phyloP scores from a whole-genome alignment of 1,140 invertebrate species.

The Rhagoletis pomonella region DNA sequence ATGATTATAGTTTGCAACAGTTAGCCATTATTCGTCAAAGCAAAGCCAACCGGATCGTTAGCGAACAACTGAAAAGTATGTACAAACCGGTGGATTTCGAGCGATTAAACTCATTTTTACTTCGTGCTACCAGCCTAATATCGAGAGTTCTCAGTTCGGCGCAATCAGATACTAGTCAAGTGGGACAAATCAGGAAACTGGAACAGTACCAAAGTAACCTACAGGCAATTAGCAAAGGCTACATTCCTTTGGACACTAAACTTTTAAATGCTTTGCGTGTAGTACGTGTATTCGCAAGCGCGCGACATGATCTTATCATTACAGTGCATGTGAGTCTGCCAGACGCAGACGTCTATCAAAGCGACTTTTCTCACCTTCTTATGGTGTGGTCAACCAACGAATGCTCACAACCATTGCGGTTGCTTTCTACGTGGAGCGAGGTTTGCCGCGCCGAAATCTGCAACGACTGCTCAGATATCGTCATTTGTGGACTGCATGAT shows the following conservation, averaged over 20 bases:
- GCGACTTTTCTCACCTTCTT: slow-evolving; percentile 72
- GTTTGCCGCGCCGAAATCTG: slow-evolving; percentile 79
- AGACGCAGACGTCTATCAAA: slow-evolving; percentile 65
- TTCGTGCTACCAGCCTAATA: slow-evolving; percentile 60
- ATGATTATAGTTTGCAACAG: slow-evolving; percentile 61
- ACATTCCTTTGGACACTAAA: slow-evolving; percentile 60
- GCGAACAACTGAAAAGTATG: slow-evolving; percentile 59
- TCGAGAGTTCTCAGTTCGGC: slow-evolving; percentile 59
- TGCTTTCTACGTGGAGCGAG: slow-evolving; percentile 78
- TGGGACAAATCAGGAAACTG: background rate
- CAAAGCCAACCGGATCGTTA: slow-evolving; percentile 57
- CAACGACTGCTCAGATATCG: slow-evolving; percentile 76
- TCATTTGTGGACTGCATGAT: slow-evolving; percentile 82
- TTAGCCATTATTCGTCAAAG: slow-evolving; percentile 60
- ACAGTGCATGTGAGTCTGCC: slow-evolving; percentile 68
- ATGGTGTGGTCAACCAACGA: slow-evolving; percentile 82
- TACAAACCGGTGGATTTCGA: slow-evolving; percentile 65
- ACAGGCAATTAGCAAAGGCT: slow-evolving; percentile 31
- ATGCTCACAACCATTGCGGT: slow-evolving; percentile 77
- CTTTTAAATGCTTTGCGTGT: slow-evolving; percentile 66
- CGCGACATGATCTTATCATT: slow-evolving; percentile 64
- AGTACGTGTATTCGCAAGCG: slow-evolving; percentile 65
- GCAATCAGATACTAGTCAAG: background rate
- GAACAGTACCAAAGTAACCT: background rate
- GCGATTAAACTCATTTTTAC: slow-evolving; percentile 62